Conservation (phyloP, 2,888 invertebrate genomes). For the Xanthia icteritia region DNA sequence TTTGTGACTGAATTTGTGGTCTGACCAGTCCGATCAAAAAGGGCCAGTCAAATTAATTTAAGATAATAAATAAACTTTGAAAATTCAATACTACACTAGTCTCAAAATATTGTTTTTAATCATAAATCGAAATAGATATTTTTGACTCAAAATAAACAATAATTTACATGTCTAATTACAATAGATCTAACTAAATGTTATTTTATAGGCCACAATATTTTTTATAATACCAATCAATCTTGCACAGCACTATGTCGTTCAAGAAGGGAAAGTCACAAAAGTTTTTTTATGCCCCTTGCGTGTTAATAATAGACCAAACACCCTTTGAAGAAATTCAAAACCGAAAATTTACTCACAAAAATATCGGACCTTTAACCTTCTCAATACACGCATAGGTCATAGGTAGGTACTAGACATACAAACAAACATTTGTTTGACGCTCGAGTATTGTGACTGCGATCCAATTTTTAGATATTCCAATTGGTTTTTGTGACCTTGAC, state of each 20-base stretch:
- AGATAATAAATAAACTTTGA: background rate
- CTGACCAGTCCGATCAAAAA: background rate
- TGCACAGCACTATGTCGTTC: background rate
- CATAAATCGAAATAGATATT: background rate
- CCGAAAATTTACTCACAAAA: background rate
- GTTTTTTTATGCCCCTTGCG: constrained; percentile 31
- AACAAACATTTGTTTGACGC: background rate
- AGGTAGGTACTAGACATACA: background rate
- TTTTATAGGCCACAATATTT: background rate
- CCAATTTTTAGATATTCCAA: constrained; percentile 25
- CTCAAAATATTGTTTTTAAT: too few species aligned
- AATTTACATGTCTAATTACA: background rate
- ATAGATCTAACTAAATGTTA: background rate
- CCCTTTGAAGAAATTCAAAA: background rate
- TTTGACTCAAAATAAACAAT: background rate
- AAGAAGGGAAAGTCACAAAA: constrained; percentile 10
- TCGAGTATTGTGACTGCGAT: constrained; percentile 6
- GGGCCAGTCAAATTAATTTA: background rate
- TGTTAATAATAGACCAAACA: constrained; percentile 27
- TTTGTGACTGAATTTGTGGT: background rate
- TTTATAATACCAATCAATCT: constrained; percentile 1
- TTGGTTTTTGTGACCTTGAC: background rate
- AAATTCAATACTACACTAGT: background rate
- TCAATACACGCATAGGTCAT: background rate
- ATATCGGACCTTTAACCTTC: background rate